Conservation (phyloP, 2,888 invertebrate genomes). For the Scaptomyza reducta region DNA sequence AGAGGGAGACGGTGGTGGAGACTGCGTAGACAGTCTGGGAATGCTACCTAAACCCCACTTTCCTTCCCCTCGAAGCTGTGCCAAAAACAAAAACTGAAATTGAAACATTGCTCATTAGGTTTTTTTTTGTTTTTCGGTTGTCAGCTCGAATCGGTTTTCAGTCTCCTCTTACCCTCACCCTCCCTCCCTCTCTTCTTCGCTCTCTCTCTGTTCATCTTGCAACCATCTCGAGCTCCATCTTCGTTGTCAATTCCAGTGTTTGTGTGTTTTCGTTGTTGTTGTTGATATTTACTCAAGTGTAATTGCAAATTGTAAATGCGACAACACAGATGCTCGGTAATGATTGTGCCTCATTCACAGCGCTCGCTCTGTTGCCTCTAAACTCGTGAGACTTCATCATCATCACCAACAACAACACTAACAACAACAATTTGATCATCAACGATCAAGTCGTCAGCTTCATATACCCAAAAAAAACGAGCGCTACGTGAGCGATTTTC, state of each 20-base stretch:
- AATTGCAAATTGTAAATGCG: slow-evolving; percentile 81
- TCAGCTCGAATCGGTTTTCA: slow-evolving; percentile 36
- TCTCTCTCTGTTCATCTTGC: slow-evolving; percentile 36
- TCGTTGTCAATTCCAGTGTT: slow-evolving; percentile 41
- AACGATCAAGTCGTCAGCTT: slow-evolving; percentile 44
- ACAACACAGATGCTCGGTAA: slow-evolving; percentile 75
- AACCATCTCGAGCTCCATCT: slow-evolving; percentile 38
- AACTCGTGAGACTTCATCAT: slow-evolving; percentile 58
- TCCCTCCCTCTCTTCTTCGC: slow-evolving; percentile 35
- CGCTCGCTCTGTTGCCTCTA: slow-evolving; percentile 37
- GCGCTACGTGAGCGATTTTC: slow-evolving; percentile 35
- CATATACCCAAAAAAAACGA: slow-evolving; percentile 43
- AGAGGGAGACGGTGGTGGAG: slow-evolving; percentile 4
- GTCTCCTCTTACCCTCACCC: slow-evolving; percentile 26
- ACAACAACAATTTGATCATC: not conserved
- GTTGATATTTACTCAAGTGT: slow-evolving; percentile 80
- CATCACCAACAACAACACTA: slow-evolving; percentile 14
- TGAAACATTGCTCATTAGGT: slow-evolving; percentile 72
- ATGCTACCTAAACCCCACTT: slow-evolving; percentile 23
- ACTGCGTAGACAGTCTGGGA: slow-evolving; percentile 40
- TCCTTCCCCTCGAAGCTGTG: slow-evolving; percentile 30
- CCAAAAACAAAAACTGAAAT: slow-evolving; percentile 21
- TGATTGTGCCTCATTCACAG: slow-evolving; percentile 48
- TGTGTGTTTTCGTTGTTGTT: slow-evolving; percentile 26
- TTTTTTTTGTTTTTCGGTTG: slow-evolving; percentile 50